A percentile compares a stretch with the other conserved stretches of the same genome.
Evolutionary conservation across 2,888 invertebrate genomes (phyloP).

Genomic region (Microctonus aethiopoides): DNA sequence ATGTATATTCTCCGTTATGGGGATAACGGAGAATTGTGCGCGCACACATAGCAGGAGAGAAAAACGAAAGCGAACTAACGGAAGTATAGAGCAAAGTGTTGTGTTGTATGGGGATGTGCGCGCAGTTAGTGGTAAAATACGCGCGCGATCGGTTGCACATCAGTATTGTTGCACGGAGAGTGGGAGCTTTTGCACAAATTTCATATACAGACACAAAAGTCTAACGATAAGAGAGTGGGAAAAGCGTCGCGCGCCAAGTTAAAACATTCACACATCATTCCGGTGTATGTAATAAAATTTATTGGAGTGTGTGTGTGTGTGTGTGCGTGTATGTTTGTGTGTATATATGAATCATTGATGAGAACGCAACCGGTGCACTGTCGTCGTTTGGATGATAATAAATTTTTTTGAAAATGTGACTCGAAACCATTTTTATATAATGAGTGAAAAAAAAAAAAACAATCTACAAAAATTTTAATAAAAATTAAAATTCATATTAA

Average conservation of each 20-base stretch:
- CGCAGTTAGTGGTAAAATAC: slow-evolving; percentile 20
- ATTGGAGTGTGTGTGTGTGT: too few species aligned
- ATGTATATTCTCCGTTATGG: too few species aligned
- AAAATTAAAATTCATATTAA: too few species aligned
- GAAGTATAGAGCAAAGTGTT: slow-evolving; percentile 18
- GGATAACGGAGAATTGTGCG: slow-evolving; percentile 18
- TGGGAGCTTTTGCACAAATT: slow-evolving; percentile 31
- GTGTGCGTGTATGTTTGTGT: too few species aligned
- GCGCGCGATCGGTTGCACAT: slow-evolving; percentile 9
- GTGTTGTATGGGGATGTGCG: slow-evolving; percentile 10
- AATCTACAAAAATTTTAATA: background rate
- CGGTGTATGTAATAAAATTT: slow-evolving; percentile 44
- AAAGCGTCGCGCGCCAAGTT: slow-evolving; percentile 34
- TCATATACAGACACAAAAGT: slow-evolving; percentile 33
- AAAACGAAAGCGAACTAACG: slow-evolving; percentile 13
- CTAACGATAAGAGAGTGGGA: slow-evolving; percentile 41
- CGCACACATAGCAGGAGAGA: slow-evolving; percentile 7
- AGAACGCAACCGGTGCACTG: background rate
- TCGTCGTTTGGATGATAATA: background rate
- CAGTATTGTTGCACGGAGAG: slow-evolving; percentile 18
- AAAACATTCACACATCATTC: slow-evolving; percentile 42
- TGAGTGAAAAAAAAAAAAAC: slow-evolving; percentile 25
- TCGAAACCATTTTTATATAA: slow-evolving; percentile 50
- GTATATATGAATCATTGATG: background rate
- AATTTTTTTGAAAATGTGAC: slow-evolving; percentile 57